Evolutionary conservation across 2,797 vertebrate genomes (phyloP).

Genomic region (Sebastes nivosus): DNA sequence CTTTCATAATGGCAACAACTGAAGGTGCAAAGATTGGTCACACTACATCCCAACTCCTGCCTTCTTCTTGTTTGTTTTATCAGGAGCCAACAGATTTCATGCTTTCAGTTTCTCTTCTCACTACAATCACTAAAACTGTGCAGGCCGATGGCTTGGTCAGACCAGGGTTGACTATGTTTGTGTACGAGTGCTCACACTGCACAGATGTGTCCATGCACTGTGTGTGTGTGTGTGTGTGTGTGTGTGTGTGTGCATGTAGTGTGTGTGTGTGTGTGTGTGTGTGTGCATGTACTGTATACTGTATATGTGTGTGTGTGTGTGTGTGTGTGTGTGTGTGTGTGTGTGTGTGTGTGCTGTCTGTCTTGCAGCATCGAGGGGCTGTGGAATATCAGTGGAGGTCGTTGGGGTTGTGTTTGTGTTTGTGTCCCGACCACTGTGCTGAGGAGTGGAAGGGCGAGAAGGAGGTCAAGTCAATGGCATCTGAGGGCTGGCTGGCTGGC

Average conservation of each 20-base stretch:
- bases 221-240: slow-evolving; percentile 36
- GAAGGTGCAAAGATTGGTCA: slow-evolving; percentile 81
- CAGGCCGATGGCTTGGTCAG: slow-evolving; percentile 78
- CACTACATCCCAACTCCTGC: slow-evolving; percentile 60
- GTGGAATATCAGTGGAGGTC: slow-evolving; percentile 79
- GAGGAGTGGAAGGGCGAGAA: slow-evolving; percentile 72
- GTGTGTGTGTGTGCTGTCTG: slow-evolving; percentile 71
- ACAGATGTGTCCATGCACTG: slow-evolving; percentile 54
- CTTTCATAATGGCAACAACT: slow-evolving; percentile 73
- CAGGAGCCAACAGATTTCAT: slow-evolving; percentile 52
- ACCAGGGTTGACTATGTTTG: slow-evolving; percentile 55
- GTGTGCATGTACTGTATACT: slow-evolving; percentile 10
- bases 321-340: slow-evolving; percentile 47
- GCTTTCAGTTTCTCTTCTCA: slow-evolving; percentile 66
- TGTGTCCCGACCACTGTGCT: slow-evolving; percentile 76
- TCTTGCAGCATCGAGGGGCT: slow-evolving; percentile 83
- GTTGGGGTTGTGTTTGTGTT: slow-evolving; percentile 72
- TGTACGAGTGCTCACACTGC: slow-evolving; percentile 54
- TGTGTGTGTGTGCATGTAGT: not conserved
- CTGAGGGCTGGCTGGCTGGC: slow-evolving; percentile 73
- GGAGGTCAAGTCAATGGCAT: slow-evolving; percentile 76
- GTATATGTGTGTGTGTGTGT: slow-evolving; percentile 51
- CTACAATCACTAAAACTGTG: slow-evolving; percentile 79
- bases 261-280: slow-evolving; percentile 46
- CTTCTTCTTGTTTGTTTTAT: slow-evolving; percentile 18